Conservation (phyloP, 92 coral and sea anemone species). For the Heliopora coerulea region DNA sequence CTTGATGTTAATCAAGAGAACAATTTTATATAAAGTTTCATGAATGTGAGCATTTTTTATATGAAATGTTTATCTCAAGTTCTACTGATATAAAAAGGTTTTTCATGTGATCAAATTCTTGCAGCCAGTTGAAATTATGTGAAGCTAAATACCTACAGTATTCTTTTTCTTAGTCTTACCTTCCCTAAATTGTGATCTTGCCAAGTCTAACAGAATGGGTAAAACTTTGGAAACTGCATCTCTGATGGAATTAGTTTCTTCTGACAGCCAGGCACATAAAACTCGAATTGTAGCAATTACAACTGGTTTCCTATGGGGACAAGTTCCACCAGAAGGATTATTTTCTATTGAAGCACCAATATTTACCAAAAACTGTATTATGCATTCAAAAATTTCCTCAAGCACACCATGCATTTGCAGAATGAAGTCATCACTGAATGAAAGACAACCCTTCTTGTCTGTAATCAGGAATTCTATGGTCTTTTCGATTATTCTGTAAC, state of each 20-base stretch:
- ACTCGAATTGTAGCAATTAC: constrained; percentile 74
- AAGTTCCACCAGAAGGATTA: not conserved
- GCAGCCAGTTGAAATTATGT: too few relatives aligned
- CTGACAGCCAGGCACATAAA: constrained; percentile 87
- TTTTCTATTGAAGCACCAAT: constrained; percentile 38
- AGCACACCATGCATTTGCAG: constrained; percentile 55
- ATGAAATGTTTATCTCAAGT: too few relatives aligned
- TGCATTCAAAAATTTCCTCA: constrained; percentile 65
- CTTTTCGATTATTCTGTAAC: constrained; percentile 82
- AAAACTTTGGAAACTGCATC: constrained; percentile 64
- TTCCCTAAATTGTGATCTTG: constrained; percentile 52
- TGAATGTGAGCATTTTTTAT: too few relatives aligned
- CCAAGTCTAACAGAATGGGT: constrained; percentile 71
- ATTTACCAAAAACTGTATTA: constrained; percentile 56
- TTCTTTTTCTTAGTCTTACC: too few relatives aligned
- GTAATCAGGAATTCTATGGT: constrained; percentile 55
- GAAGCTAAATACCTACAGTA: too few relatives aligned
- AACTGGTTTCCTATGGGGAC: constrained; percentile 33
- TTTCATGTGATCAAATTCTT: too few relatives aligned
- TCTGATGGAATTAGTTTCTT: constrained; percentile 82
- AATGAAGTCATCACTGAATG: constrained; percentile 37
- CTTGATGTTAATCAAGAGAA: too few relatives aligned
- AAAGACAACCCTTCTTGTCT: not conserved
- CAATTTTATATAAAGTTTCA: too few relatives aligned
- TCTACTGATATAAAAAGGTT: too few relatives aligned